These are phyloP conservation scores for Idaea biselata DNA, from an alignment of 2,888 invertebrate genomes.

Conservation along the genomic window DNA sequence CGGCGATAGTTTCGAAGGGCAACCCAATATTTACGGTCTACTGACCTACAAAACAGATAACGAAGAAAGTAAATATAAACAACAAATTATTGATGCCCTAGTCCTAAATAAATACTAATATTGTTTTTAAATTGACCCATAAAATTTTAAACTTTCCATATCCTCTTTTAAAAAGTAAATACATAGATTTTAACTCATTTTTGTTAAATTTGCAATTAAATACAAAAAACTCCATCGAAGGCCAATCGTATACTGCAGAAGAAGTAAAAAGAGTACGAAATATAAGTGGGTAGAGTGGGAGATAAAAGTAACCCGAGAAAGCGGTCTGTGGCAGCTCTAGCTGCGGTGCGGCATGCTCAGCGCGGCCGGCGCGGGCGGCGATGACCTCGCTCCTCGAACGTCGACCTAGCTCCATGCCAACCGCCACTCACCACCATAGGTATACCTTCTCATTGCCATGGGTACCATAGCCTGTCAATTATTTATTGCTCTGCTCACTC, in stretches of 20 bases:
- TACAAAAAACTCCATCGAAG: background rate
- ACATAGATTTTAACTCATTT: constrained; percentile 4
- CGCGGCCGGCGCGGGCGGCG: constrained; percentile 51
- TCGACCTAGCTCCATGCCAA: constrained; percentile 56
- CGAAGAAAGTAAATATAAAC: constrained; percentile 69
- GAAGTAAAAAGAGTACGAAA: background rate
- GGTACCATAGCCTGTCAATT: constrained; percentile 36
- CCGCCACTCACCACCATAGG: constrained; percentile 28
- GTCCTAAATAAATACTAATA: constrained; percentile 57
- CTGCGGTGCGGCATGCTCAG: background rate
- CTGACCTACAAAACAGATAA: constrained; percentile 71
- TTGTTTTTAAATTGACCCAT: constrained; percentile 71
- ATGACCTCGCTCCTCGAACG: constrained; percentile 69
- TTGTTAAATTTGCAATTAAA: background rate
- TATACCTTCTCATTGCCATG: constrained; percentile 31
- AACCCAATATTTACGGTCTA: constrained; percentile 54
- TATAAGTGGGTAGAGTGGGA: background rate
- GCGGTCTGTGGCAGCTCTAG: constrained; percentile 23
- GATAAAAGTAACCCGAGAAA: constrained; percentile 42
- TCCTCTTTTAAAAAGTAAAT: constrained; percentile 9
- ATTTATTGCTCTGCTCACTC: constrained; percentile 18
- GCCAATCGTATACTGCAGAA: background rate
- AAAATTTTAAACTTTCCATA: constrained; percentile 44
- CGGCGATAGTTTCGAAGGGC: constrained; percentile 42
- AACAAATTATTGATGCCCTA: constrained; percentile 66